Conservation (phyloP, 2,113 vertebrate genomes). For the Pteropus alecto region DNA sequence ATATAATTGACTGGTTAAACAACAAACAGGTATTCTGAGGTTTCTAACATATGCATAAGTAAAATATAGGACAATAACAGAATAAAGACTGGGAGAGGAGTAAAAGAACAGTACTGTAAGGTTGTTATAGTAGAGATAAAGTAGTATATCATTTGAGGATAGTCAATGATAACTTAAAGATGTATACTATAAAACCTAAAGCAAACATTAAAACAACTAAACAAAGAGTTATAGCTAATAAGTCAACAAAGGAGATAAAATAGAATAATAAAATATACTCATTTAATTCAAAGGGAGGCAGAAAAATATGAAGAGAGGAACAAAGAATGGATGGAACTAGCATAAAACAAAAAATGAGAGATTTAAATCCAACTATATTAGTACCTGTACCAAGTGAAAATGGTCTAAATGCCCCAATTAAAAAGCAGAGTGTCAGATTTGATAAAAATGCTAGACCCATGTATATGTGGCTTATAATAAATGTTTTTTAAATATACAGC, state of each 20-base stretch:
- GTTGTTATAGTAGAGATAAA: not conserved
- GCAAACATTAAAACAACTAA: not conserved
- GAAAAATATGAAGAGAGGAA: not conserved
- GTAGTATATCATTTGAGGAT: not conserved
- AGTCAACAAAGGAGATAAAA: not conserved
- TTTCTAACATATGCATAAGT: not conserved
- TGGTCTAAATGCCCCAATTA: not conserved
- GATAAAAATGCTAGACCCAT: not conserved
- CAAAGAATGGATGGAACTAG: not conserved
- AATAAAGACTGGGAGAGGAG: not conserved
- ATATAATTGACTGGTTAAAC: not conserved
- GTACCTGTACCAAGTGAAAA: not conserved
- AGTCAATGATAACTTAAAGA: not conserved
- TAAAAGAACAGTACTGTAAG: not conserved
- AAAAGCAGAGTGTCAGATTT: not conserved
- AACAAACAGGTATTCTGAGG: not conserved
- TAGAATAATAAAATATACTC: not conserved
- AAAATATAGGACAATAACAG: not conserved
- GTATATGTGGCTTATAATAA: not conserved
- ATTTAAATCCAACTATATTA: not conserved
- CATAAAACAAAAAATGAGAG: not conserved
- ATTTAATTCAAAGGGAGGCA: not conserved
- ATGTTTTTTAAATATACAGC: not conserved
- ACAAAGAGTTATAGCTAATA: not conserved
- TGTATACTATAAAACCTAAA: not conserved